Base-by-base conservation (phyloP, 2,888 invertebrate species). In the Lordiphosa andalusiaca region DNA sequence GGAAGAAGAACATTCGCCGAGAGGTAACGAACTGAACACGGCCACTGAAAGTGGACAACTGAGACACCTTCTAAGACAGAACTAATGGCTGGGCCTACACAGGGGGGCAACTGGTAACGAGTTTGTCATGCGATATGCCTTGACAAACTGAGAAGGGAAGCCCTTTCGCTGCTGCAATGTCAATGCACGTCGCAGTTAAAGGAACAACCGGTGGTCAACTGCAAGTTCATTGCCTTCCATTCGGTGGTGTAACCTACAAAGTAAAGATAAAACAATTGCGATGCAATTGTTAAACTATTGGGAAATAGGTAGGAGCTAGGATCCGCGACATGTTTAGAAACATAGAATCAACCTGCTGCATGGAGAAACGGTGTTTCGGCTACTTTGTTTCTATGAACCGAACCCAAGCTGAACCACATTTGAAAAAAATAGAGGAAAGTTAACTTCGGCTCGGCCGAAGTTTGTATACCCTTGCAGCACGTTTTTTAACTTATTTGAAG, bases 121-220 rank as follows among this genome's bases (percentile, higher is more conserved):
- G 81, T 69, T 50, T 77, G 82, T 46, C 60, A 73, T 60, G 4
- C 16, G 73, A 84, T 82, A 77, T 30, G 56, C 38, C 44, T 57
- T n/a, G 53, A 41, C 36, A 7, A 9, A 25, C 36, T 19, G 38
- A n/a, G 33, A 46, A 46, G 48, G 48, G 77, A 78, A 78, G 77
- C 77, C 77, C 51, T 71, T 53, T 42, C 50, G 68, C 51, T 68
- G 84, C 84, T 67, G 82, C 84, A 84, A 68, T 80, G 81, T 69
- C 81, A 81, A 70, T 68, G 77, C 66, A 70, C 70, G 65, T 54
- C 5, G 42, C 25, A 40, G 37, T 33, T 13, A 12, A 46, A 30
- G 25, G 30, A 33, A 19, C 30, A 25, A 38, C 12, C 44, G 37
- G 6, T 36, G 42, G 23, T 37, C 59, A 67, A 33, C 23, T 40